A percentile compares a stretch with the other conserved stretches of the same genome.
Conservation (phyloP, 1,140 invertebrate species). For the Trypoxylus dichotomus region DNA sequence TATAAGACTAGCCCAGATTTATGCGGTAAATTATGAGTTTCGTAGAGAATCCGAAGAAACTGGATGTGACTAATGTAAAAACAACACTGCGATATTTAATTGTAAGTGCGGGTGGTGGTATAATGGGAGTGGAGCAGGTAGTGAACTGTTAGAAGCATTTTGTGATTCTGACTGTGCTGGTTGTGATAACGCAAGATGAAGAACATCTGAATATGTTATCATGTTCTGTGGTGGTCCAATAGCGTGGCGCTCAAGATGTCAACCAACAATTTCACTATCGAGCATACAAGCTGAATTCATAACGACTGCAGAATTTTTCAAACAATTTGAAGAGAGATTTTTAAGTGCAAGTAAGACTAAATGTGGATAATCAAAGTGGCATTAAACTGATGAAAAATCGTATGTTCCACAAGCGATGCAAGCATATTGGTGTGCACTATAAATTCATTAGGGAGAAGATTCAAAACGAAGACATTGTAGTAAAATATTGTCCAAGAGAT, state of each 20-base stretch:
- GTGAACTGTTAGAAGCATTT: not conserved
- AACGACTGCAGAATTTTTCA: not conserved
- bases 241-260: not conserved
- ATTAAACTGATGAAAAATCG: too few species aligned
- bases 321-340: not conserved
- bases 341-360: not conserved
- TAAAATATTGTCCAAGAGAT: too few species aligned
- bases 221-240: not conserved
- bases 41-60: too few species aligned
- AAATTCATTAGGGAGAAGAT: too few species aligned
- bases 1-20: too few species aligned
- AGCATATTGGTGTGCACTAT: too few species aligned
- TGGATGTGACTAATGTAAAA: not conserved
- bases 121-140: not conserved
- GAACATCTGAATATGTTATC: not conserved
- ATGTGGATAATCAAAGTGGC: too few species aligned
- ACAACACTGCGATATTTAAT: not conserved
- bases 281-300: conserved; percentile 1
- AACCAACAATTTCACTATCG: not conserved
- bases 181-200: not conserved
- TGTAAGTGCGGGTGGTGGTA: not conserved
- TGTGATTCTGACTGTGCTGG: conserved; percentile 32
- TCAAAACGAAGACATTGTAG: too few species aligned
- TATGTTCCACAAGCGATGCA: too few species aligned
- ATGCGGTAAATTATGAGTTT: too few species aligned